A percentile compares a stretch with the other conserved stretches of the same genome.
Conservation (phyloP, 2,113 vertebrate genomes). For the Proteles cristata region DNA sequence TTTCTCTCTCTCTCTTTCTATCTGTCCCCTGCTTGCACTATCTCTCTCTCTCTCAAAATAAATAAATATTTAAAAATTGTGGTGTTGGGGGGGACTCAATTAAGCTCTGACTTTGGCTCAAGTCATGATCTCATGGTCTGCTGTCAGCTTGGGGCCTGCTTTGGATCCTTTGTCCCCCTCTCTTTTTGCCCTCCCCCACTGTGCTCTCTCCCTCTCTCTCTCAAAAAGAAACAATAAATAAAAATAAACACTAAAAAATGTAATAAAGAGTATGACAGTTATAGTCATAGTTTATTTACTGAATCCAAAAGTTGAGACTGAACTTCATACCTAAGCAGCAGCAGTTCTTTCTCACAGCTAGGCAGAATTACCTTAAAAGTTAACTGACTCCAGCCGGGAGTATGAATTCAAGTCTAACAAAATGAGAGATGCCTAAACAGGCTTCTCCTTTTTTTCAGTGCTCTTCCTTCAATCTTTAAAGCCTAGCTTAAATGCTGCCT, state of each 20-base stretch:
- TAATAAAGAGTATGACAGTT: no score
- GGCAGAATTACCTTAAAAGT: slow-evolving; percentile 17
- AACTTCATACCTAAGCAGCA: not conserved
- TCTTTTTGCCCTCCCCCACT: no score
- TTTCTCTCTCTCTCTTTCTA: no score
- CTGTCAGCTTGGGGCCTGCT: no score
- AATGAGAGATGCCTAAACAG: slow-evolving; percentile 38
- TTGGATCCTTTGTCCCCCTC: no score
- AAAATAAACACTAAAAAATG: not conserved
- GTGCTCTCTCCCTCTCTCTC: no score
- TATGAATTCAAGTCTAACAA: not conserved
- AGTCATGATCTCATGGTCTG: no score
- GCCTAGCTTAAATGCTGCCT: not conserved
- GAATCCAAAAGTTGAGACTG: slow-evolving; percentile 18
- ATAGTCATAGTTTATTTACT: slow-evolving; percentile 24
- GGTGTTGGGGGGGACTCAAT: no score
- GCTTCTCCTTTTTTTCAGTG: not conserved
- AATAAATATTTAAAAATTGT: no score
- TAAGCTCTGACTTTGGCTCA: no score
- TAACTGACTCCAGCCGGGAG: not conserved
- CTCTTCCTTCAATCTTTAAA: not conserved
- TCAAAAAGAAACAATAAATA: not conserved
- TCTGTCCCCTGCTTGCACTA: no score
- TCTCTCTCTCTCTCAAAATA: no score
- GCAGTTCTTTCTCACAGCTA: slow-evolving; percentile 26